These are phyloP conservation scores for Acinonyx jubatus DNA, from an alignment of 2,113 vertebrate species.

Conservation along the genomic window DNA sequence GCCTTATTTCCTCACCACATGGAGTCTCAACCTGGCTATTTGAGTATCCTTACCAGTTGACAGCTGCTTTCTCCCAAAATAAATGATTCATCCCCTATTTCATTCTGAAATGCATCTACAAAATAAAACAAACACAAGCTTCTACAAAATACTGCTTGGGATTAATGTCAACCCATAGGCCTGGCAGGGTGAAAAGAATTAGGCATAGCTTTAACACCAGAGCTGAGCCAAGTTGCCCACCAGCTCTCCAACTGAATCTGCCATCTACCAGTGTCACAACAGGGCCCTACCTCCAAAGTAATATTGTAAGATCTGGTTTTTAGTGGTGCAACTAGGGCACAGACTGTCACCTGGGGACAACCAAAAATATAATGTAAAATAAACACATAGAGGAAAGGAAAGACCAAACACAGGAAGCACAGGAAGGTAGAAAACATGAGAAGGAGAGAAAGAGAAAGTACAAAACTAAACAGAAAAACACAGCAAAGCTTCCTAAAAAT, in stretches of 20 bases:
- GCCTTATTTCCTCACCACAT: not conserved
- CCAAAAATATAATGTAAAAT: not conserved
- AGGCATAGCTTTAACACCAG: not conserved
- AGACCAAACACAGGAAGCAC: not conserved
- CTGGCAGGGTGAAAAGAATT: not conserved
- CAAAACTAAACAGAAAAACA: not conserved
- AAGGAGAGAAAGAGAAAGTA: not conserved
- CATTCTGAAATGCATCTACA: not conserved
- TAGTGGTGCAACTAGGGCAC: fast-evolving
- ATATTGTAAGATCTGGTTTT: not conserved
- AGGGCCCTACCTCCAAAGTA: not conserved
- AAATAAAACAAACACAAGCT: not conserved
- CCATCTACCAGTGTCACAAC: not conserved
- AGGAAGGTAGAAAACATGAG: not conserved
- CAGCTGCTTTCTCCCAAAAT: not conserved
- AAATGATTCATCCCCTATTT: not conserved
- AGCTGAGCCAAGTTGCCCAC: fast-evolving
- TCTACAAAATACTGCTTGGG: not conserved
- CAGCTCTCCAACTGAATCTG: not conserved
- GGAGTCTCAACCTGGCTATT: not conserved
- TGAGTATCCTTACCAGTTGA: not conserved
- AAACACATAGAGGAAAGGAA: not conserved
- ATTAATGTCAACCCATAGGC: not conserved
- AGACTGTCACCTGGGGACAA: not conserved
- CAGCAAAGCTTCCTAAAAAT: not conserved